Evolutionary conservation across 2,888 invertebrate species (phyloP), one percentile per base, ranked within the genome.

Genomic region (Conistra vaccinii): DNA sequence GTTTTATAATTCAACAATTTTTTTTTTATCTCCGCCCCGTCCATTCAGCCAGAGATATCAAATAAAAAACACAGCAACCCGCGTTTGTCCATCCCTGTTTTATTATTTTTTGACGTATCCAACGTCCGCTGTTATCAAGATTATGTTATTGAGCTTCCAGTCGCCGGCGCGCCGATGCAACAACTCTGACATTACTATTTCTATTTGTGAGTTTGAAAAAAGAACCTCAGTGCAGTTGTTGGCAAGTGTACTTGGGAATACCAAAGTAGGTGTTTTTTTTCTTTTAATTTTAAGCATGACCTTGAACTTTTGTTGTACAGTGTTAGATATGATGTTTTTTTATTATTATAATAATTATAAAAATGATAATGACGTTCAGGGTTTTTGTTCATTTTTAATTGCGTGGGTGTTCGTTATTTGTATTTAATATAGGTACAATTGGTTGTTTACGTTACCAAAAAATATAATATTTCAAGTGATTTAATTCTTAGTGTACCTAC

Each of bases 81-180:
- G 17, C 55, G 73, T 76, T 87, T 88, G 42, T 12, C 12, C 26
- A 85, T 80, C 85, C 74, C 87, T 88, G 88, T 62, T 73, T 76
- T 83, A 79, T 83, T 87, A 83, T 62, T 89, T 87, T 87, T 88
- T 86, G 87, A 86, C 82, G 84, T 85, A 79, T 80, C 85, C 86
- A 76, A 74, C 87, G 81, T 81, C 78, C 82, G 84, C 75, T 71
- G 78, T 89, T 90, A 90, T 90, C 90, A 83, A 88, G 89, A 90
- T 90, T 76, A 71, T 85, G 88, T 85, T 89, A 87, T 85, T 85
- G 88, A 85, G 87, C 73, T 53, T 60, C 76, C 81, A 84, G 84
- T 85, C 78, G 79, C 65, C 78, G 83, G 76, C 89, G 87, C 78
- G 79, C 65, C 78, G 83, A 77, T 89, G 87, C 90, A 89, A 77